Evolutionary conservation across 2,888 invertebrate species (phyloP).

Genomic region (Drosophila mulleri): DNA sequence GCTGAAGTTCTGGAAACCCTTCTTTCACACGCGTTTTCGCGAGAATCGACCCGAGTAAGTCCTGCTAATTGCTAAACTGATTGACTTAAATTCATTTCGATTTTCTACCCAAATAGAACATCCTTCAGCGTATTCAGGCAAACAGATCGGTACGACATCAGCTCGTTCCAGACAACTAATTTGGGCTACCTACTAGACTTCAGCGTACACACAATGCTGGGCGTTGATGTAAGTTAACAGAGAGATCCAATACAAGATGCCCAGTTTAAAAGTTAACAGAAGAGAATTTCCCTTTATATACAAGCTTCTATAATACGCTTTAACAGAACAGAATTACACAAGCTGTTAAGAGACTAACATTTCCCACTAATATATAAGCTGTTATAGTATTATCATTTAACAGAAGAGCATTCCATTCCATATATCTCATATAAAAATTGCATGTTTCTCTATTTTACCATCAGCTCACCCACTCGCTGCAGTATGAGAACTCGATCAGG

Average conservation of each 20-base stretch:
- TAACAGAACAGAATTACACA: background rate
- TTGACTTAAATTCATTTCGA: background rate
- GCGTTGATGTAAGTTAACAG: constrained; percentile 82
- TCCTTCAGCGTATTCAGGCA: constrained; percentile 91
- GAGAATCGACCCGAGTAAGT: constrained; percentile 88
- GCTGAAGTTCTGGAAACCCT: constrained; percentile 93
- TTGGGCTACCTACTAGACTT: constrained; percentile 92
- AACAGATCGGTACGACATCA: constrained; percentile 83
- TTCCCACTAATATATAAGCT: background rate
- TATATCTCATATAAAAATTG: background rate
- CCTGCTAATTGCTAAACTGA: background rate
- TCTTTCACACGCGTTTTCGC: constrained; percentile 88
- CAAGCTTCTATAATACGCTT: too few species aligned
- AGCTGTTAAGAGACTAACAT: background rate
- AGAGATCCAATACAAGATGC: background rate
- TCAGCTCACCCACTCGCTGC: constrained; percentile 92
- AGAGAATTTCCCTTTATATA: background rate
- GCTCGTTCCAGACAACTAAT: constrained; percentile 91
- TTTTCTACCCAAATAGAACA: constrained; percentile 86
- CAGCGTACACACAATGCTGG: constrained; percentile 88
- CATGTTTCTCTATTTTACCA: background rate
- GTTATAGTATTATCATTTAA: too few species aligned
- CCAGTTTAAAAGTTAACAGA: background rate
- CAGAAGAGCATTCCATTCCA: too few species aligned
- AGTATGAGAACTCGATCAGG: constrained; percentile 94